Evolutionary conservation across 2,113 vertebrate species (phyloP).

Genomic region (Brachypteracias leptosomus): DNA sequence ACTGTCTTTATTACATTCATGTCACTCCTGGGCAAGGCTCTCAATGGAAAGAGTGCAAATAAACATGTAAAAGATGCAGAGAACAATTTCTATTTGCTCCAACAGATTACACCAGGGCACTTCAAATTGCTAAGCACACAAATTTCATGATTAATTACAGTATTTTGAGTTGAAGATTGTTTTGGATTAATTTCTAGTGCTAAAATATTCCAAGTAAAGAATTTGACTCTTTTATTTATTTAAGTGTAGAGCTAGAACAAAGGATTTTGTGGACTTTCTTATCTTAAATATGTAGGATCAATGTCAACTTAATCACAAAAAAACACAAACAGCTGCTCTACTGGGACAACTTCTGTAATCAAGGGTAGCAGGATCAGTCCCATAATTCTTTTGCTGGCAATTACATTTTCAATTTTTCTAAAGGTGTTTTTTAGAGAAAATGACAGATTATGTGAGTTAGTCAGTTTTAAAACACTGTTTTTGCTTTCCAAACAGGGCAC

Average conservation of each 20-base stretch:
- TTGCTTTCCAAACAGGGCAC: constrained; percentile 77
- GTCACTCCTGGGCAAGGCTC: background rate
- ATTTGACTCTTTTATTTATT: background rate
- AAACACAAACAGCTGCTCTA: background rate
- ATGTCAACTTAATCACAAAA: background rate
- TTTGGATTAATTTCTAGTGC: background rate
- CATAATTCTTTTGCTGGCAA: background rate
- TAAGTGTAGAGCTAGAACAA: background rate
- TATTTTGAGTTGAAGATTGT: background rate
- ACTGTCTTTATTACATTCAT: background rate
- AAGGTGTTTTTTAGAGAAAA: background rate
- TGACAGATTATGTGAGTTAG: background rate
- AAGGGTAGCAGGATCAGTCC: background rate
- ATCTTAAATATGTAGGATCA: background rate
- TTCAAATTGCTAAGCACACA: background rate
- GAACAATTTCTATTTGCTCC: background rate
- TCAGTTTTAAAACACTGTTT: background rate
- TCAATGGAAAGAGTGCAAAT: background rate
- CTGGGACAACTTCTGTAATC: background rate
- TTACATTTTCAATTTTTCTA: background rate
- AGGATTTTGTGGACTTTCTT: background rate
- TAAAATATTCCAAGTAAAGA: background rate
- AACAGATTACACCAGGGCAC: background rate
- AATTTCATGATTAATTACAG: background rate
- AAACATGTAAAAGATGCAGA: background rate